Base-by-base conservation (phyloP, 2,888 invertebrate genomes). In the Hirtodrosophila cameraria region DNA sequence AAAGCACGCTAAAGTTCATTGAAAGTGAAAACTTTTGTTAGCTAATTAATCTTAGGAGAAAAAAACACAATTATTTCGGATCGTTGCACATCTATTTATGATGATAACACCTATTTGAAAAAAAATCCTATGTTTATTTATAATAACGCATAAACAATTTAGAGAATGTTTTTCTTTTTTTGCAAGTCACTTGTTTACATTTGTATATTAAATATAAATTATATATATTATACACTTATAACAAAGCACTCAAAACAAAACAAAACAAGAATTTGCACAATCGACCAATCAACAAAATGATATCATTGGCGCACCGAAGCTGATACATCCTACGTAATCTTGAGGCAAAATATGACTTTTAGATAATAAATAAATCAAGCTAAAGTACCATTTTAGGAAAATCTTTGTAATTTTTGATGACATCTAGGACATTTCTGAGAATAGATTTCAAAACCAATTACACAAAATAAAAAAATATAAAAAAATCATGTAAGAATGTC, bases 31-130 rank as follows among this genome's bases (percentile, higher is more conserved):
- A 27, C 27, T 28, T 41, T 4, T 13, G 15, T n/a, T 3, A 9
- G 1, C 42, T 48, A 49, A 53, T 18, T 28, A 28, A 11, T 35
- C 33, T 33, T 42, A 38, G 13, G 33, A 13, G 13, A 28, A 18
- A 25, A 33, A 31, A 18, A 48, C 27, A 25, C 45, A 46, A 41
- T 36, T 35, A 28, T 25, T 6, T 6, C 5, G 15, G 5, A 27
- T 25, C 15, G 25, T 8, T 15, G 36, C 20, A 33, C 28, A 12
- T 49, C 1, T 36, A 28, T 20, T 13, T 36, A 7, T 23, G 3
- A 6, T 6, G 5, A 20, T 13, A 9, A 2, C 30, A 50, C 12
- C 12, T 46, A 30, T 13, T 20, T 42, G 8, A 23, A 23, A 27
- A 65, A 41, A 20, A 28, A 3, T 6, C 12, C 25, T 12, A 9